Evolutionary conservation across 2,113 vertebrate species (phyloP), one percentile per base, ranked within the genome.

Genomic region (Pomatorhinus ruficollis): DNA sequence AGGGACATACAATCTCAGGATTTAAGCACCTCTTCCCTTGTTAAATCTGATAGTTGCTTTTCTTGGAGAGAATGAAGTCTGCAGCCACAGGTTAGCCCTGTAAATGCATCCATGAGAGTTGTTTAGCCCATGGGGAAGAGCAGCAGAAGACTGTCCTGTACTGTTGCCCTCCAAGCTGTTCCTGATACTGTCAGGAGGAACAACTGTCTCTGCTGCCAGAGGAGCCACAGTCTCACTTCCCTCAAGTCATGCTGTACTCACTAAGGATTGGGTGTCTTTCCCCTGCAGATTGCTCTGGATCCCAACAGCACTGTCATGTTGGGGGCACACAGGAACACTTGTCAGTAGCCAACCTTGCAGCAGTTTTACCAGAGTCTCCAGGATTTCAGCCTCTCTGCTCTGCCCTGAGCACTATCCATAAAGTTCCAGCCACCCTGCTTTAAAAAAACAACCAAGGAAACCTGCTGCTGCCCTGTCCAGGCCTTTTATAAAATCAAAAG

Each of bases 241-340:
- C 42, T 77, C 13, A 3, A 0, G 0, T 12, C 33, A 4, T 47
- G 52, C 68, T 84, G 16, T 40, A 17, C 52, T 42, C 10, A 3
- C 20, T 44, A 21, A 61, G 20, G 27, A 25, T 17, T 1, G 2
- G 15, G 18, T 40, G 35, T 47, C 60, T 28, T 57, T 24, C 47
- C 42, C 21, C n/a, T 47, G 64, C 16, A 77, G 39, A 59, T 57
- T 42, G 49, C 31, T 31, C 52, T 66, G 53, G 53, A 85, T 64
- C 24, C 47, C 64, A 47, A 4, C 14, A 23, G 17, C 28, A 17
- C 23, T 63, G 12, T 21, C 30, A 7, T 1, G 4, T 22, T 57
- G 47, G 19, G 33, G 12, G 11, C 39, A 57, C 37, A 12, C 0
- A 2, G 35, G 81, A 83, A 65, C 42, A 60, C 4, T 21, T 22